Evolutionary conservation across 2,888 invertebrate genomes (phyloP), one percentile per base, ranked within the genome.

Genomic region (Scaptomyza caliginosa): DNA sequence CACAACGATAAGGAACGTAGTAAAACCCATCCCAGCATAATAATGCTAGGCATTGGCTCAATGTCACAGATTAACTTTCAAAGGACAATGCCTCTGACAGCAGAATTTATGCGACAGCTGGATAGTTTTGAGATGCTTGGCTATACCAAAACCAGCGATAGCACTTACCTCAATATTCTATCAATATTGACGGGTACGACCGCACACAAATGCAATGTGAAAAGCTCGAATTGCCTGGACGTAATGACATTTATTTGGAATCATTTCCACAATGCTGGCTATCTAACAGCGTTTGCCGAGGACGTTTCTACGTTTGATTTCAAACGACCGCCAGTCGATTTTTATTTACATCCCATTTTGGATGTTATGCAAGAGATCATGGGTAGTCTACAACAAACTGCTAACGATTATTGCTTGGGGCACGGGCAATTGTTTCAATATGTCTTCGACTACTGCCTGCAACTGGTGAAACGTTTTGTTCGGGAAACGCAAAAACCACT

Each of bases 111-210:
- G 19, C 89, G 93, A 16, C 92, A 93, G 5, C 3, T 3, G 4
- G 94, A 93, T 50, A 96, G 95, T 93, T 90, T 95, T 21, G 94
- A 94, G 60, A 92, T 95, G 88, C 92, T 93, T 70, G 96, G 96
- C 3, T 96, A 96, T 90, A 92, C 93, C 80, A 93, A 93, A 92
- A 93, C 93, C 58, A 96, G 94, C 0, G 97, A 97, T 78, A 97
- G 97, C 80, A 97, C 97, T 0, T 96, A 95, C 84, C 96, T 97
- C 0, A 98, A 98, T 91, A 90, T 97, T 45, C 94, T 97, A 92
- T 95, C 96, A 0, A 92, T 95, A 36, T 91, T 96, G 3, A 94
- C 95, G 0, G 97, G 97, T 0, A 92, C 93, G 59, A 93, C 90
- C 54, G 82, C 92, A 39, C 74, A 88, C 91, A 91, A 92, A 40